Evolutionary conservation across 2,888 invertebrate species (phyloP).

Genomic region (Himalopsyche japonica): DNA sequence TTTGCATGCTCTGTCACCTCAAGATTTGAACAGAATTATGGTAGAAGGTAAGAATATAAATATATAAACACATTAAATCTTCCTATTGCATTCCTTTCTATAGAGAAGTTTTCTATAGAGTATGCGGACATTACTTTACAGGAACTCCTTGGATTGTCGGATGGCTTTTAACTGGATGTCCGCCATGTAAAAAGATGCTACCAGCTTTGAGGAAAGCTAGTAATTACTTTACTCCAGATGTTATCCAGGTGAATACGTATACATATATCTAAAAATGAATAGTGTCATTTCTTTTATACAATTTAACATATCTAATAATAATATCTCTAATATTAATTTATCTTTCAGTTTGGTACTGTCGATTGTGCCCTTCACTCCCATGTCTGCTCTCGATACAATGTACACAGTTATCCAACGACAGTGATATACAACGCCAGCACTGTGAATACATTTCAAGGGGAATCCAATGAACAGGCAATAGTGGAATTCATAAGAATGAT

Average conservation of each 20-base stretch:
- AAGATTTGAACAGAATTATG: slow-evolving; percentile 63
- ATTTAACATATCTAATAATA: background rate
- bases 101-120: too few species aligned
- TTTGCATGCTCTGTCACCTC: slow-evolving; percentile 65
- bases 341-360: slow-evolving; percentile 64
- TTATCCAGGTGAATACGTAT: slow-evolving; percentile 44
- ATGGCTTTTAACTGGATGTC: slow-evolving; percentile 81
- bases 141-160: slow-evolving; percentile 67
- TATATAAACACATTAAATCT: background rate
- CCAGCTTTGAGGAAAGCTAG: slow-evolving; percentile 71
- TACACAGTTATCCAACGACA: slow-evolving; percentile 71
- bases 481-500: slow-evolving; percentile 67
- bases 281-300: background rate
- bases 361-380: slow-evolving; percentile 67
- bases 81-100: too few species aligned
- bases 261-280: background rate
- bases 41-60: slow-evolving; percentile 50
- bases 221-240: slow-evolving; percentile 52
- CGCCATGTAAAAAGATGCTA: slow-evolving; percentile 71
- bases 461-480: slow-evolving; percentile 62
- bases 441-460: slow-evolving; percentile 61
- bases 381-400: slow-evolving; percentile 63
- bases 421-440: slow-evolving; percentile 65
- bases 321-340: background rate
- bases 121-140: slow-evolving; percentile 36